Conservation (phyloP, 2,888 invertebrate genomes). For the Podabrus alpinus region DNA sequence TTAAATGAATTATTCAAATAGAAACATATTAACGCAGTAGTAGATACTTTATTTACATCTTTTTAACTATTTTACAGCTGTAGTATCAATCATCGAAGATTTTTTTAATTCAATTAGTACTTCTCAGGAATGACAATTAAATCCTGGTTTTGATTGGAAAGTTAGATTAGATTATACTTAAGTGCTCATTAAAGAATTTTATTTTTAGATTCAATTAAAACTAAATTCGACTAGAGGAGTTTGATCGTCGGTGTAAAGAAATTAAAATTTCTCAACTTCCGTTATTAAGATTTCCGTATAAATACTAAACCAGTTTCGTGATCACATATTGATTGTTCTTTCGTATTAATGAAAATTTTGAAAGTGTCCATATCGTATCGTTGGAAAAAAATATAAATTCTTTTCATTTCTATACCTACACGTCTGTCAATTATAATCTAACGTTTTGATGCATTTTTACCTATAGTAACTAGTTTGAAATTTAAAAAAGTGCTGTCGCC, state of each 20-base stretch:
- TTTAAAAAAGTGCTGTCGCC: conserved; percentile 3
- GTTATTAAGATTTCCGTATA: neutral
- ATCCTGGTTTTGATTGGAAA: neutral
- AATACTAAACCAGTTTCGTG: neutral
- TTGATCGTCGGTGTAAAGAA: neutral
- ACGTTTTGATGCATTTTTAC: neutral
- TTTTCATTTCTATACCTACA: neutral
- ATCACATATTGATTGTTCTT: neutral
- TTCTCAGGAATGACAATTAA: conserved; percentile 2
- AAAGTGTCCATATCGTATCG: neutral
- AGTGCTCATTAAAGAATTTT: neutral
- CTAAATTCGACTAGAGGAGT: neutral
- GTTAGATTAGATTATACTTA: neutral
- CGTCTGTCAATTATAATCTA: neutral
- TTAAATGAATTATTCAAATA: neutral
- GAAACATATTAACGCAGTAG: neutral
- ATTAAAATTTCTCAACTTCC: neutral
- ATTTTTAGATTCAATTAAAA: neutral
- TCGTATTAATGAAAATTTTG: neutral
- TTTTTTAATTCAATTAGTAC: neutral
- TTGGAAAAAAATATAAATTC: neutral
- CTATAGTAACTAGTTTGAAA: neutral
- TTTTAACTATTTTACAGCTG: neutral
- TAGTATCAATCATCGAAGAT: neutral
- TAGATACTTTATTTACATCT: neutral